These are phyloP conservation scores for Saguinus imperator DNA, from an alignment of 2,113 vertebrate genomes.

Conservation along the genomic window DNA sequence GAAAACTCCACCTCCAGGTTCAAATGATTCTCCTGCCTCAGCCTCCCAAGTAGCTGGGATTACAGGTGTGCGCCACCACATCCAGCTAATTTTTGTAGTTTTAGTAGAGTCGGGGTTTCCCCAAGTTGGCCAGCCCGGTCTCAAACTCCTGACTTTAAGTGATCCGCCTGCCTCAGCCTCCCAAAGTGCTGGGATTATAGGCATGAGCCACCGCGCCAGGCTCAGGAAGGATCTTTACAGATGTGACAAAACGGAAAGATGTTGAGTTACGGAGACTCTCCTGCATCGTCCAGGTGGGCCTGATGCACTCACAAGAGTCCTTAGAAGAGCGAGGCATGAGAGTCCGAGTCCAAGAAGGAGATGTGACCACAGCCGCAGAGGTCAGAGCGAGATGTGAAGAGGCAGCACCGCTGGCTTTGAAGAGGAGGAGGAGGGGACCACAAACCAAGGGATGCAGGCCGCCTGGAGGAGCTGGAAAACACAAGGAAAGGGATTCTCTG, in stretches of 20 bases:
- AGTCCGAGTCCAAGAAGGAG: neutral
- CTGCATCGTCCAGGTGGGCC: neutral
- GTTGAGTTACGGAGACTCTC: neutral
- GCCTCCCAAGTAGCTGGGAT: too few relatives aligned
- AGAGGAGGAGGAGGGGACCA: neutral
- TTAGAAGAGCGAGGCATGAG: too few relatives aligned
- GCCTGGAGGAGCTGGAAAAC: neutral
- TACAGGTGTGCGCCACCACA: too few relatives aligned
- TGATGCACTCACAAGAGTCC: neutral
- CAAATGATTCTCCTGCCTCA: too few relatives aligned
- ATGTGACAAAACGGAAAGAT: neutral
- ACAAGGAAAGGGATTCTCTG: neutral
- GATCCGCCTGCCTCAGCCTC: too few relatives aligned
- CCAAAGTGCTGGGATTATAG: too few relatives aligned
- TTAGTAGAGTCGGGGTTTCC: too few relatives aligned
- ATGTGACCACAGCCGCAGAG: neutral
- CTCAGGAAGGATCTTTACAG: neutral
- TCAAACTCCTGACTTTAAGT: too few relatives aligned
- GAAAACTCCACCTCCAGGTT: too few relatives aligned
- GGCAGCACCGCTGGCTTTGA: neutral
- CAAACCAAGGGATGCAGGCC: neutral
- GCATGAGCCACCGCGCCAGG: fast-evolving
- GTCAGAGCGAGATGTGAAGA: neutral
- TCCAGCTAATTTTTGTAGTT: too few relatives aligned
- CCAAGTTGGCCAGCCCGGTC: too few relatives aligned